Conservation (phyloP, 2,113 vertebrate species). For the Microcebus griseorufus region DNA sequence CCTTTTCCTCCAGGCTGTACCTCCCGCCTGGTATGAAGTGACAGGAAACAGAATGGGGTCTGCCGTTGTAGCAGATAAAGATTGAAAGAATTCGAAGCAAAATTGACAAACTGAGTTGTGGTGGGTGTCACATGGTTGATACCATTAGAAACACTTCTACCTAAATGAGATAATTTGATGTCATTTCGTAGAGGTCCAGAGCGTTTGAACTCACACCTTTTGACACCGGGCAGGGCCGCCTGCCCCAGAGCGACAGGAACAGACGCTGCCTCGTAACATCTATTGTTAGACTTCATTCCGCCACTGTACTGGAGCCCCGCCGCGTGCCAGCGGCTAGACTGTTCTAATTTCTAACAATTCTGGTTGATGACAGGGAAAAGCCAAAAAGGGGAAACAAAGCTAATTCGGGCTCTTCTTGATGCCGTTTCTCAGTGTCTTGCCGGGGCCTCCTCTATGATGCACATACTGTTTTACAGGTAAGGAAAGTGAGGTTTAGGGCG, state of each 20-base stretch:
- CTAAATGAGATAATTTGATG: background rate
- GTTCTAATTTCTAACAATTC: background rate
- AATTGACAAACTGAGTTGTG: background rate
- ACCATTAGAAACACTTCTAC: background rate
- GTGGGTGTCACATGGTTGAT: background rate
- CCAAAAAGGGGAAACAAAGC: background rate
- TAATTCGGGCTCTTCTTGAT: background rate
- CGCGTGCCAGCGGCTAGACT: background rate
- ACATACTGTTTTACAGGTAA: background rate
- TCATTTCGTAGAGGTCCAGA: background rate
- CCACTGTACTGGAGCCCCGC: background rate
- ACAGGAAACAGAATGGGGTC: background rate
- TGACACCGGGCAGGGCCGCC: background rate
- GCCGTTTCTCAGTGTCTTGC: background rate
- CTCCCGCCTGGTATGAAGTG: background rate
- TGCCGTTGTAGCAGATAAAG: background rate
- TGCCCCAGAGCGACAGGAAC: background rate
- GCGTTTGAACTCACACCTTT: background rate
- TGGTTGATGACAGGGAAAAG: background rate
- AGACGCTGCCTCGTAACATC: accelerated
- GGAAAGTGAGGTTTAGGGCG: background rate
- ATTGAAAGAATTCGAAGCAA: background rate
- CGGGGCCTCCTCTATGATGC: accelerated
- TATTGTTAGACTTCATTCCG: background rate
- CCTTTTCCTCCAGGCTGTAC: background rate